Evolutionary conservation across 2,888 invertebrate genomes (phyloP), one percentile per base, ranked within the genome.

Genomic region (Torymus texanus): DNA sequence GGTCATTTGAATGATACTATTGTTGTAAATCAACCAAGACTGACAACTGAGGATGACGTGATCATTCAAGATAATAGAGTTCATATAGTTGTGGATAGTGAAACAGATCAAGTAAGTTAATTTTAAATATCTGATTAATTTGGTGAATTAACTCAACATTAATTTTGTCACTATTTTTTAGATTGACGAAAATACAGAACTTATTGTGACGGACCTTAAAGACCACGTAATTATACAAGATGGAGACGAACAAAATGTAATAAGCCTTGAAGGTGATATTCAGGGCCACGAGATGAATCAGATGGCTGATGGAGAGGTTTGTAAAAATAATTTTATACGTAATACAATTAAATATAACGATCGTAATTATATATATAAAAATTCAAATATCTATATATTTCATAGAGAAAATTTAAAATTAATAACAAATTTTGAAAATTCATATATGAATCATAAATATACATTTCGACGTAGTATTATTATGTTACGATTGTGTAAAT

Each of bases 1-100:
- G 94, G 94, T 1, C 96, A 96, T 88, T 88, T 94, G 56, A 95
- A 95, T 74, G 95, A 95, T 84, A 95, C 95, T 0, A 96, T 96
- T 82, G 95, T 96, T 0, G 94, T 96, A 0, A 96, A 96, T 87
- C 95, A 96, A 86, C 96, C 96, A 0, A 91, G 95, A 68, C 92
- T 96, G 14, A 92, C 93, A n/a, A 91, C 92, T 0, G 92, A 92
- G 66, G 91, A 92, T 61, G 91, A 92, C 79, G 62, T 81, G 0
- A 50, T 81, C n/a, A 71, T 79, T 78, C 91, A 92, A 81, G 87
- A 92, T 50, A 90, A 92, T 80, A 90, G 90, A 68, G 87, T 88
- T 0, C 90, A 91, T 74, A 83, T 91, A 75, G 84, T 91, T 75
- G 89, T 91, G 85, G 87, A 88, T 68, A 70, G 83, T 4, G 87